Conservation (phyloP, 2,797 vertebrate species). For the Pipistrellus kuhlii region DNA sequence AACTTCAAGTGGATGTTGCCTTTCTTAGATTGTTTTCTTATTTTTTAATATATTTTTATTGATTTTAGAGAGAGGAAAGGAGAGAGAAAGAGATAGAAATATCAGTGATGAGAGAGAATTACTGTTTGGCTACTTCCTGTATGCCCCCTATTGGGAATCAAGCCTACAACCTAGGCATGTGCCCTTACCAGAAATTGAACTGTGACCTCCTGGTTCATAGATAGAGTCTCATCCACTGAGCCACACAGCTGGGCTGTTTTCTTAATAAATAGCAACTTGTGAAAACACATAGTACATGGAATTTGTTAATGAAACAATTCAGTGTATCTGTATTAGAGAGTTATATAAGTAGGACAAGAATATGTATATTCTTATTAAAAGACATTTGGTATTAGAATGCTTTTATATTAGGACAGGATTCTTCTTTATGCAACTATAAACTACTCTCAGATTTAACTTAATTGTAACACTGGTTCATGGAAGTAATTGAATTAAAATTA, state of each 20-base stretch:
- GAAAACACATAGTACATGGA: constrained; percentile 3
- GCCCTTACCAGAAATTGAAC: too few species aligned
- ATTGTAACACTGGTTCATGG: constrained; percentile 30
- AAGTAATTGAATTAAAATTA: constrained; percentile 44
- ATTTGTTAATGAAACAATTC: constrained; percentile 47
- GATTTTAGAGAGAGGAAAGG: too few species aligned
- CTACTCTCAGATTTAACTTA: constrained; percentile 24
- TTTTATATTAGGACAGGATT: constrained; percentile 49
- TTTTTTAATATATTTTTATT: too few species aligned
- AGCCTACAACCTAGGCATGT: too few species aligned
- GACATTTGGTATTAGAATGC: background rate
- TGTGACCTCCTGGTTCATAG: too few species aligned
- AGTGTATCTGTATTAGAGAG: background rate
- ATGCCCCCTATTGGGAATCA: too few species aligned
- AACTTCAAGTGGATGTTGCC: constrained; percentile 31
- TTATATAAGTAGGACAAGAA: background rate
- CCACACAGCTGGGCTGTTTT: background rate
- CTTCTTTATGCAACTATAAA: constrained; percentile 26
- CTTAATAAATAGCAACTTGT: constrained; percentile 34
- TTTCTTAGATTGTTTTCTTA: constrained; percentile 54
- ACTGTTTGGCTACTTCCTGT: too few species aligned
- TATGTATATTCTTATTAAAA: constrained; percentile 30
- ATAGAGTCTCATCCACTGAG: too few species aligned
- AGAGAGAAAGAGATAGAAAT: too few species aligned
- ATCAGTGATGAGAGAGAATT: too few species aligned